Evolutionary conservation across 2,113 vertebrate genomes (phyloP).

Genomic region (Corythornis madagascariensis): DNA sequence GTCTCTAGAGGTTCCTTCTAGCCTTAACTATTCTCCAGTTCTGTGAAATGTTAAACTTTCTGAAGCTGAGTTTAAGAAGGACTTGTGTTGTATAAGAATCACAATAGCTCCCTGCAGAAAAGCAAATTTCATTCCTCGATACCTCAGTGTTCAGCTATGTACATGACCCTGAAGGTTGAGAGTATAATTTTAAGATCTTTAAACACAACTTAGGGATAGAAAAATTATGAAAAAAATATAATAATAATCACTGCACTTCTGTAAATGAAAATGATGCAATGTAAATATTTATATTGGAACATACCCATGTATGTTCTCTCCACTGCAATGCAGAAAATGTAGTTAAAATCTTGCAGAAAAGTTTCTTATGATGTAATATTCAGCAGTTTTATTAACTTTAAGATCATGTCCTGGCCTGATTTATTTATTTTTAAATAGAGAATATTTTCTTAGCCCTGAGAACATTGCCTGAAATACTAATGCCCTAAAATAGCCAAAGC

Average conservation of each 20-base stretch:
- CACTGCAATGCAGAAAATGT: neutral
- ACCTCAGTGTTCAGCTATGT: neutral
- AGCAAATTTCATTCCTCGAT: neutral
- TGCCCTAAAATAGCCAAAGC: neutral
- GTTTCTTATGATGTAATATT: neutral
- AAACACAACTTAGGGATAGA: neutral
- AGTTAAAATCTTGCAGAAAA: neutral
- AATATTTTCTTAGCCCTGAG: neutral
- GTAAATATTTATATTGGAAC: neutral
- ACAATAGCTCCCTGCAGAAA: neutral
- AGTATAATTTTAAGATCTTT: neutral
- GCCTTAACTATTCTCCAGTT: neutral
- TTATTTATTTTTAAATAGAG: neutral
- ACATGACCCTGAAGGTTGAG: neutral
- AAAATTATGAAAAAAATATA: neutral
- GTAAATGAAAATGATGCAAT: neutral
- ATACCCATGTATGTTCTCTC: neutral
- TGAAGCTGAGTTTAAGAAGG: neutral
- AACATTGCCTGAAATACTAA: neutral
- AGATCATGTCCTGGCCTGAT: neutral
- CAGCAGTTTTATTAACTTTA: neutral
- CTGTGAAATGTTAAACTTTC: neutral
- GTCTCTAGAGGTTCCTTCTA: neutral
- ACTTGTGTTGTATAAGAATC: neutral
- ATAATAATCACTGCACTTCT: neutral